Percentiles rank a stretch among this genome's conserved stretches.
phyloP scores from a whole-genome alignment of 64 coral and sea anemone genomes.

The Porites australiensis region DNA sequence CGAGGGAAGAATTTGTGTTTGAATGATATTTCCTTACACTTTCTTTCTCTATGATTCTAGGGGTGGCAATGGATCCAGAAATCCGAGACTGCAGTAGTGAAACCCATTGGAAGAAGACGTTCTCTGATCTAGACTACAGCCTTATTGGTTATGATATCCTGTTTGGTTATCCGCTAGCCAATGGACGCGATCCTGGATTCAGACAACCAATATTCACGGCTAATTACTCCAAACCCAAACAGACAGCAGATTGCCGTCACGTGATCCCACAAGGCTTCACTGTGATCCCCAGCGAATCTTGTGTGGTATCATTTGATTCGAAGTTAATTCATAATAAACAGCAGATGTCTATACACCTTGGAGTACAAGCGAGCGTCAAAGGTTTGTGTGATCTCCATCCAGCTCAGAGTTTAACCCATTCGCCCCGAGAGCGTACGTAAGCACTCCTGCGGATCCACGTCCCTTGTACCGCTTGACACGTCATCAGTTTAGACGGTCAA shows the following conservation, averaged over 20 bases:
- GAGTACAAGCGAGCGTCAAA: constrained; percentile 26
- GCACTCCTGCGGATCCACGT: too few relatives aligned
- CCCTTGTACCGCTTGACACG: too few relatives aligned
- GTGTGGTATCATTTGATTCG: constrained; percentile 47
- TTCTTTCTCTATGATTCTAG: not conserved
- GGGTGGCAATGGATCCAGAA: not conserved
- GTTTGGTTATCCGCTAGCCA: constrained; percentile 24
- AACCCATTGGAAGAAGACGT: constrained; percentile 24
- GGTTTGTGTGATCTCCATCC: not conserved
- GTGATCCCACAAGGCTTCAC: not conserved
- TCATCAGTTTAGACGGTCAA: too few relatives aligned
- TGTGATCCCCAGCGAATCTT: constrained; percentile 29
- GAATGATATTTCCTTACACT: not conserved
- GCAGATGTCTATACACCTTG: constrained; percentile 17
- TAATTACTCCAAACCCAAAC: not conserved
- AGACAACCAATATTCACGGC: constrained; percentile 42
- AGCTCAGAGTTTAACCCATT: not conserved
- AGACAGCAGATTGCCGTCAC: constrained; percentile 47
- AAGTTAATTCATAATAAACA: constrained; percentile 35
- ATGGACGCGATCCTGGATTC: constrained; percentile 29
- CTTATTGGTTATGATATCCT: constrained; percentile 54
- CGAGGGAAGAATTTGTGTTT: not conserved
- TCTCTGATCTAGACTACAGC: constrained; percentile 37
- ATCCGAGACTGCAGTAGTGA: constrained; percentile 4
- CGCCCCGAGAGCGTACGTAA: not conserved